Percentiles rank a stretch among this genome's conserved stretches.
Evolutionary conservation across 2,888 invertebrate genomes (phyloP).

Genomic region (Raillietiella orientalis): DNA sequence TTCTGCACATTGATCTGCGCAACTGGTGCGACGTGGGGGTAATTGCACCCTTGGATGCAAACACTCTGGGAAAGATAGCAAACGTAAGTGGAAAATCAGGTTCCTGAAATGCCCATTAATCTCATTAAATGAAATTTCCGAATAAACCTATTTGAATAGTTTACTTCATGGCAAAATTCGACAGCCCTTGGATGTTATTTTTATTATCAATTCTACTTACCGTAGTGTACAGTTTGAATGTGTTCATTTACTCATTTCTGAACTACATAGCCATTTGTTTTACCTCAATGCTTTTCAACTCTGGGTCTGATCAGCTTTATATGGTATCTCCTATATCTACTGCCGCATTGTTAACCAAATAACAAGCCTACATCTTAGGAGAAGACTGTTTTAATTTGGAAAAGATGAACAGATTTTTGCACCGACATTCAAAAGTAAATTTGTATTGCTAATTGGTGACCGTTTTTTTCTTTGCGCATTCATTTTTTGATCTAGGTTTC

Average conservation of each 20-base stretch:
- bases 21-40: slow-evolving; percentile 82
- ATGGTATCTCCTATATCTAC: no score
- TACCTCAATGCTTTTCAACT: no score
- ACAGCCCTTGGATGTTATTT: slow-evolving; percentile 4
- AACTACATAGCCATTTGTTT: no score
- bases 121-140: slow-evolving; percentile 8
- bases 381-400: no score
- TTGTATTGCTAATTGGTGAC: no score
- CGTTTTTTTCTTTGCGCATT: no score
- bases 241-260: slow-evolving; percentile 2
- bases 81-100: slow-evolving; percentile 24
- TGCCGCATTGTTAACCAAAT: no score
- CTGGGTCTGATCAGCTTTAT: no score
- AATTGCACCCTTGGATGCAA: slow-evolving; percentile 85
- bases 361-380: no score
- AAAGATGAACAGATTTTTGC: no score
- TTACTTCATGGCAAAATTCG: not conserved
- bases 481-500: no score
- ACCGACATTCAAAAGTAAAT: no score
- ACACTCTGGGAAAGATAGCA: slow-evolving; percentile 75
- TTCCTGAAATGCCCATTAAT: not conserved
- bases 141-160: slow-evolving; percentile 13
- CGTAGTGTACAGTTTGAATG: not conserved
- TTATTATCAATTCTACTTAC: slow-evolving; percentile 1
- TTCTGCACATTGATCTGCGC: slow-evolving; percentile 68